A percentile compares a stretch with the other conserved stretches of the same genome.
These are phyloP conservation scores for Neelides sp. DNA, from an alignment of 1,140 invertebrate species.

Conservation along the genomic window DNA sequence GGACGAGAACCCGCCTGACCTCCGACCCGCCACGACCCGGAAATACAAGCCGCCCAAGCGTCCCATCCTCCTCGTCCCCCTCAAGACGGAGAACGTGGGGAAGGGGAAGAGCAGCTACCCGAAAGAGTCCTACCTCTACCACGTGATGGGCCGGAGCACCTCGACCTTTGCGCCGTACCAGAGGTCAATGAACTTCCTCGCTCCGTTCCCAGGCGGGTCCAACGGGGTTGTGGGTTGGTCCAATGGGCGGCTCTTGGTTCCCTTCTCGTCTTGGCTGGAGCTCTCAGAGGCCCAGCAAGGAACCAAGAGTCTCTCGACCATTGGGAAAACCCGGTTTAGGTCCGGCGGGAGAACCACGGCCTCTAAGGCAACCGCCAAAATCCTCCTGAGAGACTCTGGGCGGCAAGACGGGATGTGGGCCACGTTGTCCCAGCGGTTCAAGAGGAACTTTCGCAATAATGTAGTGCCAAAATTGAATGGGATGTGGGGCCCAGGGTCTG, in stretches of 20 bases:
- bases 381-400: constrained; percentile 23
- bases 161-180: constrained; percentile 31
- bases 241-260: constrained; percentile 23
- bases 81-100: constrained; percentile 27
- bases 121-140: constrained; percentile 30
- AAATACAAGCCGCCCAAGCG: neutral
- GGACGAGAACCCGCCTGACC: neutral
- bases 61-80: constrained; percentile 20
- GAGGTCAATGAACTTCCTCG: constrained; percentile 28
- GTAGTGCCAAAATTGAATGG: constrained; percentile 29
- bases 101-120: constrained; percentile 23
- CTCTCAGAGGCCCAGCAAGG: constrained; percentile 12
- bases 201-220: constrained; percentile 7
- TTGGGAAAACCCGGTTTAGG: neutral
- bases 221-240: constrained; percentile 13
- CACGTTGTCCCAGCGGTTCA: constrained; percentile 26
- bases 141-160: constrained; percentile 28
- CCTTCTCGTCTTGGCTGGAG: constrained; percentile 31
- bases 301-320: neutral
- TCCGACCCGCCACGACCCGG: neutral
- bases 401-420: constrained; percentile 25
- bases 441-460: constrained; percentile 28
- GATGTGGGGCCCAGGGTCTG: constrained; percentile 23
- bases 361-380: constrained; percentile 23
- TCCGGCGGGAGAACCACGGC: neutral